phyloP scores from a whole-genome alignment of 37 sponge, comb jelly and placozoan species.

The Lycopodina hypogea region DNA sequence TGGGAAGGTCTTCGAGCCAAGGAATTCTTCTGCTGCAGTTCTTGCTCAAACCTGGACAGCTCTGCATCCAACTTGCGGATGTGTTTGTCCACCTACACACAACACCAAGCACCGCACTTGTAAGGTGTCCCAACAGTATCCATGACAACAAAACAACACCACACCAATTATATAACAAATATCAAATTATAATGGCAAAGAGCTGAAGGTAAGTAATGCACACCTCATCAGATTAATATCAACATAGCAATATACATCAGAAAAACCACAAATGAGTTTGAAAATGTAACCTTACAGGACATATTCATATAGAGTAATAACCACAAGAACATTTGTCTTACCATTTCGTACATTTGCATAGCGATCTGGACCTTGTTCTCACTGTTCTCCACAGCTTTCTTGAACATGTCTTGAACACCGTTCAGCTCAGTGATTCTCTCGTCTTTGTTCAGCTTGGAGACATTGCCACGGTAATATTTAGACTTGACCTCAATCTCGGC shows the following conservation, averaged over 20 bases:
- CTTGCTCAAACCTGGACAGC: slow-evolving; percentile 73
- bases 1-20: slow-evolving; percentile 14
- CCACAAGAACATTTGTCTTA: no score
- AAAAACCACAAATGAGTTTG: no score
- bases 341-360: slow-evolving; percentile 95
- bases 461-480: slow-evolving; percentile 31
- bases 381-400: slow-evolving; percentile 78
- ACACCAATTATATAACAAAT: no score
- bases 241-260: no score
- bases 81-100: slow-evolving; percentile 84
- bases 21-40: slow-evolving; percentile 69
- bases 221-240: no score
- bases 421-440: slow-evolving; percentile 44
- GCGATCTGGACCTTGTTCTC: slow-evolving; percentile 94
- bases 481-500: slow-evolving; percentile 50
- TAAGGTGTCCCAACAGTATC: not conserved
- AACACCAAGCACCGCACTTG: not conserved
- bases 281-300: no score
- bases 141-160: not conserved
- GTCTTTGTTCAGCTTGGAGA: slow-evolving; percentile 13
- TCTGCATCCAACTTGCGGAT: slow-evolving; percentile 90
- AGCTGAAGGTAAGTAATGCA: no score
- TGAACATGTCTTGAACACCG: slow-evolving; percentile 70
- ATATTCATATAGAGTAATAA: no score
- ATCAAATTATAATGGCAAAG: not conserved